Percentiles rank a stretch among this genome's conserved stretches.
These are phyloP conservation scores for Botia kubotai DNA, from an alignment of 2,797 vertebrate species.

Conservation along the genomic window DNA sequence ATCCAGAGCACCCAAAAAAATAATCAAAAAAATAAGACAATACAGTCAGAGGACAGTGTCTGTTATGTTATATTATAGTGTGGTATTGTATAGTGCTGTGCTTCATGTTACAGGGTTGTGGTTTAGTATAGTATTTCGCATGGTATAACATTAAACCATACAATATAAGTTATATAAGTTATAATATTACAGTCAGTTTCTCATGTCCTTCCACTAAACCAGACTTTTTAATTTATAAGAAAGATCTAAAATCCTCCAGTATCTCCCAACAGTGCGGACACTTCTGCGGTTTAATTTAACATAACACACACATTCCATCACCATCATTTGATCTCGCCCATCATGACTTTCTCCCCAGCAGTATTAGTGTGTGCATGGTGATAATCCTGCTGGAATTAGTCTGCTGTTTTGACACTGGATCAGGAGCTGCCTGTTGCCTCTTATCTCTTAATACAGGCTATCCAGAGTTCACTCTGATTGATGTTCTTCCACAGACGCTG, in stretches of 20 bases:
- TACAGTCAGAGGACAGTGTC: too few species aligned
- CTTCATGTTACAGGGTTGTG: not conserved
- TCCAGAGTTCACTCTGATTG: slow-evolving; percentile 40
- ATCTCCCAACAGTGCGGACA: slow-evolving; percentile 14
- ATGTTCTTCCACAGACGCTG: slow-evolving; percentile 13
- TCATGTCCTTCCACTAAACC: slow-evolving; percentile 14
- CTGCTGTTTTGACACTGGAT: slow-evolving; percentile 38
- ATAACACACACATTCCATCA: slow-evolving; percentile 28
- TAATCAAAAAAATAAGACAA: too few species aligned
- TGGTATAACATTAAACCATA: not conserved
- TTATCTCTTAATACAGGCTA: slow-evolving; percentile 34
- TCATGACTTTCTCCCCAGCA: slow-evolving; percentile 24
- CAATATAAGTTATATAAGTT: not conserved
- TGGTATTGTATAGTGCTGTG: not conserved
- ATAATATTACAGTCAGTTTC: slow-evolving; percentile 2
- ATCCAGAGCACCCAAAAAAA: too few species aligned
- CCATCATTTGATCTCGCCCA: slow-evolving; percentile 4
- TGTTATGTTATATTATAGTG: not conserved
- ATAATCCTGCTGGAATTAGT: slow-evolving; percentile 43
- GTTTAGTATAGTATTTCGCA: not conserved
- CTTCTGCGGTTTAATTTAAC: slow-evolving; percentile 15
- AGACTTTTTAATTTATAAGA: not conserved
- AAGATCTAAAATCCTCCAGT: slow-evolving; percentile 11
- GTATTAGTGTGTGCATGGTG: slow-evolving; percentile 14
- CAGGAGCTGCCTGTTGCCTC: slow-evolving; percentile 12